phyloP scores from a whole-genome alignment of 2,888 invertebrate genomes.

The Zeuzera pyrina region DNA sequence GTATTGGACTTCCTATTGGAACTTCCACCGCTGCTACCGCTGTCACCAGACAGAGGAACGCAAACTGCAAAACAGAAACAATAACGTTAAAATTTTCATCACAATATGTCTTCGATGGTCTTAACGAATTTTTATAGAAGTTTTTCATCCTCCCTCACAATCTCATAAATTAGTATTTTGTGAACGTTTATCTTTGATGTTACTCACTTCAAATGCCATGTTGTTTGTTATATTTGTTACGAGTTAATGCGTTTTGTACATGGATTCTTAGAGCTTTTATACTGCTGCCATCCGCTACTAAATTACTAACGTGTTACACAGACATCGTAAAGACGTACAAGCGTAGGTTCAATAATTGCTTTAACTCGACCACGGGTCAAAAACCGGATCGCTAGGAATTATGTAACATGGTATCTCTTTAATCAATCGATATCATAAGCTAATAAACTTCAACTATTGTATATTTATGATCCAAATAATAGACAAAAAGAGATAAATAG shows the following conservation, averaged over 20 bases:
- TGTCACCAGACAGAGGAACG: slow-evolving; percentile 33
- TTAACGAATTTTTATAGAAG: too few relatives aligned
- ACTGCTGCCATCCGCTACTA: slow-evolving; percentile 13
- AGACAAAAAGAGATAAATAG: too few relatives aligned
- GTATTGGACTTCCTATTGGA: slow-evolving; percentile 19
- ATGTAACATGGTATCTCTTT: too few relatives aligned
- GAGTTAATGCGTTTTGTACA: slow-evolving; percentile 36
- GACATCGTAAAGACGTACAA: neutral
- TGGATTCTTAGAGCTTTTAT: slow-evolving; percentile 39
- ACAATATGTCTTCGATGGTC: too few relatives aligned
- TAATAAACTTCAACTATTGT: too few relatives aligned
- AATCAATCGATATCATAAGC: too few relatives aligned
- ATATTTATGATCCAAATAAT: too few relatives aligned
- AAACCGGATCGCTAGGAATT: slow-evolving; percentile 15
- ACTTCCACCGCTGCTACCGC: slow-evolving; percentile 33
- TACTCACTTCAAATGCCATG: slow-evolving; percentile 62
- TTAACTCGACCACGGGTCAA: slow-evolving; percentile 7
- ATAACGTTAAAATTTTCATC: too few relatives aligned
- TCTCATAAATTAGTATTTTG: too few relatives aligned
- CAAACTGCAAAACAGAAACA: slow-evolving; percentile 19
- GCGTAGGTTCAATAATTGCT: too few relatives aligned
- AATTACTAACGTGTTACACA: slow-evolving; percentile 5
- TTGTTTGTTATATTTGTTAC: slow-evolving; percentile 38
- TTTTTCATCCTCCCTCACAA: too few relatives aligned
- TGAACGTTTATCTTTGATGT: neutral